Base-by-base conservation (phyloP, 2,113 vertebrate genomes). In the Chitala chitala region DNA sequence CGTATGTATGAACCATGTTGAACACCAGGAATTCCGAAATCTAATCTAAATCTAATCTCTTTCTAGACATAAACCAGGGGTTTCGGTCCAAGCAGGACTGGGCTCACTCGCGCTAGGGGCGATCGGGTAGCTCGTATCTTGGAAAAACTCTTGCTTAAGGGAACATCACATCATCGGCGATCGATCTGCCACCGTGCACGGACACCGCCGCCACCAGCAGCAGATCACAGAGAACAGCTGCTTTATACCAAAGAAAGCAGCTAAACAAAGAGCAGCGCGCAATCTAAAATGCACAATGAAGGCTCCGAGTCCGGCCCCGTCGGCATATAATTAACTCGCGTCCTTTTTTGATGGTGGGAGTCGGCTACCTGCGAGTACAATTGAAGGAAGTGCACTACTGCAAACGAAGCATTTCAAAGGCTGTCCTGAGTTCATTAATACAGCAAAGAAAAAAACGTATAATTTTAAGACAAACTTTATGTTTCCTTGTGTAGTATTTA, bases 121-220 rank as follows among this genome's bases (percentile, higher is more conserved):
- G n/a, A 55, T 53, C 68, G 22, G 80, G 74, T 44, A 78, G 77
- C 80, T 77, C 75, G 75, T 83, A 78, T 76, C 73, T 75, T 54
- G 73, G 40, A n/a, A n/a, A n/a, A n/a, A n/a, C n/a, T 73, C 63
- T n/a, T 51, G 31, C 50, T 69, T 64, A 56, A 38, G 69, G 73
- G 73, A 64, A 74, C 76, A 69, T 77, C 74, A 77, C 76, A 81
- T 81, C 29, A 48, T 63, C 58, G 44, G 17, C 20, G 75, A 76
- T 81, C 76, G 76, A 81, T 79, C 69, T 69, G 48, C 54, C 59
- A 51, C 55, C 54, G 38, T 26, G 31, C 17, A 29, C 33, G 44
- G 17, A 33, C 31, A 64, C 56, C 5, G 20, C 61, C 9, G 36
- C 36, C 40, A 24, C n/a, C n/a, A n/a, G 40, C 61, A 65, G 40